Base-by-base conservation (phyloP, 2,797 vertebrate genomes). In the Heterohyrax brucei region DNA sequence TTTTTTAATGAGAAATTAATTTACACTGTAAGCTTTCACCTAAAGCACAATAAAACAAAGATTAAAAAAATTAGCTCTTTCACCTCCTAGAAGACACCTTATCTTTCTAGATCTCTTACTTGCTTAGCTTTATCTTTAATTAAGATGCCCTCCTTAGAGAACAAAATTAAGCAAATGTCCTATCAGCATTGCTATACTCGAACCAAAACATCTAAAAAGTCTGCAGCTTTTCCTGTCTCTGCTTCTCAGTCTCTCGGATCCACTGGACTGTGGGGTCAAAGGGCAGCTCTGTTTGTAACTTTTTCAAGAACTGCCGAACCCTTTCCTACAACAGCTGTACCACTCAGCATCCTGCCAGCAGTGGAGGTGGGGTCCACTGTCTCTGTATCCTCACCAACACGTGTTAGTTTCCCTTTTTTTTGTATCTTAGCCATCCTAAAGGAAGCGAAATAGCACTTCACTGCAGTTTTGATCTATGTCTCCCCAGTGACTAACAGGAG, bases 141-240 rank as follows among this genome's bases (percentile, higher is more conserved):
- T 50, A 26, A 87, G 28, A 68, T 13, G 5, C 3, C 61, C 81
- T 91, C 46, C 28, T 56, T 73, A 19, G 50, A 93, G 33, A 61
- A 77, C 50, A 86, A 94, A 87, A 88, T 81, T 89, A 91, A 84
- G 82, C 13, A 50, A 6, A 28, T 33, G 28, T 56, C 72, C 48
- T 8, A 44, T 19, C 64, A 59, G 18, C 33, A 64, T 79, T 76
- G 84, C 2, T 64, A 68, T 44, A n/a, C 7, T 33, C 33, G n/a
- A 73, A 59, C 62, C 61, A 64, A 72, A 44, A 62, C 22, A 79
- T 33, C 84, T 88, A 68, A 72, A 93, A 91, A 84, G 26, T 4
- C 85, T 0, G 30, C 64, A 30, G 4, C 64, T 66, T 66, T 66
- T 66, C 64, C 64, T 66, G 7, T 39, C 8, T 3, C 33, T 73